These are phyloP conservation scores for Halocaridina rubra DNA, from an alignment of 2,888 invertebrate genomes.

Conservation along the genomic window DNA sequence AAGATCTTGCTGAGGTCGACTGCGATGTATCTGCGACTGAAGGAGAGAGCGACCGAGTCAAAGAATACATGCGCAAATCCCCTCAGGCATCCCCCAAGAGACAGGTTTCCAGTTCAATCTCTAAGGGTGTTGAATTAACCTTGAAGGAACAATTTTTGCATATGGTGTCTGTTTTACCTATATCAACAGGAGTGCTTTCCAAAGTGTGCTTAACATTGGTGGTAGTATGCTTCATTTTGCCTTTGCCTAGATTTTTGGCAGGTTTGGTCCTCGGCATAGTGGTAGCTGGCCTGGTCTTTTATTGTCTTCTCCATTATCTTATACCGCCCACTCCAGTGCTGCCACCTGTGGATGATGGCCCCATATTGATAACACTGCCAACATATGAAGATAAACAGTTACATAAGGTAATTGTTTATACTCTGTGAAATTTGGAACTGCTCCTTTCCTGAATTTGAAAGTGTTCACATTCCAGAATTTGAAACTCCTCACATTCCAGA, in stretches of 20 bases:
- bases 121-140: not conserved
- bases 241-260: constrained; percentile 70
- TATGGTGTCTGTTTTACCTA: not conserved
- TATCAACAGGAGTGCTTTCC: constrained; percentile 4
- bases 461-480: no score
- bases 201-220: constrained; percentile 25
- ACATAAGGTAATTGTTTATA: constrained; percentile 29
- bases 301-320: constrained; percentile 60
- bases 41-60: not conserved
- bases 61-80: not conserved
- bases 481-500: no score
- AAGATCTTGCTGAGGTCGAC: constrained; percentile 18
- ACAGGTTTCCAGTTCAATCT: not conserved
- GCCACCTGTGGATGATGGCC: constrained; percentile 10
- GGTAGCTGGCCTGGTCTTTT: constrained; percentile 69
- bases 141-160: constrained; percentile 6
- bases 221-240: constrained; percentile 64
- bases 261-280: constrained; percentile 72
- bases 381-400: constrained; percentile 45
- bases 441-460: no score
- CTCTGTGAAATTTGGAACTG: no score
- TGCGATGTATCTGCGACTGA: not conserved
- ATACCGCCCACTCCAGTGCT: constrained; percentile 5
- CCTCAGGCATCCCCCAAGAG: not conserved
- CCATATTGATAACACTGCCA: constrained; percentile 28